Evolutionary conservation across 2,888 invertebrate genomes (phyloP).

Genomic region (Cheilosia impressa): DNA sequence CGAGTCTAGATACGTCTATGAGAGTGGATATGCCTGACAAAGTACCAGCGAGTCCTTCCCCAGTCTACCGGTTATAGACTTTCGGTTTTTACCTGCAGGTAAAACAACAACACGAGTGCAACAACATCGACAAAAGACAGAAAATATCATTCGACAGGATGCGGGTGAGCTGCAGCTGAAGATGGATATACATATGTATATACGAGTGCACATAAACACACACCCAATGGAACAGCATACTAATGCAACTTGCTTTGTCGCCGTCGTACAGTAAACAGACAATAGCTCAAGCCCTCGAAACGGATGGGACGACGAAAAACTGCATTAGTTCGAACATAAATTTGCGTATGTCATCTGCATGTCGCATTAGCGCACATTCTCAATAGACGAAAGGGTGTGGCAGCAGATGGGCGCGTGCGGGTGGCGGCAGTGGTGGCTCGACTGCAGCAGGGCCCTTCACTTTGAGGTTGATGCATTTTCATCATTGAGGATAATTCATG

Average conservation of each 20-base stretch:
- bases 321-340: conserved; percentile 75
- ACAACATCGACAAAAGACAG: conserved; percentile 25
- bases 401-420: conserved; percentile 10
- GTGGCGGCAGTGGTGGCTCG: conserved; percentile 20
- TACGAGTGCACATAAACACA: conserved; percentile 15
- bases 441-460: conserved; percentile 15
- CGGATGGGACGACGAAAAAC: conserved; percentile 67
- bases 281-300: conserved; percentile 63
- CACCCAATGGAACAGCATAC: conserved; percentile 4
- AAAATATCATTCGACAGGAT: conserved; percentile 38
- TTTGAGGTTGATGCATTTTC: conserved; percentile 63
- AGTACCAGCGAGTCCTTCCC: conserved; percentile 24
- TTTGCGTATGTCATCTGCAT: conserved; percentile 75
- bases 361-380: conserved; percentile 70
- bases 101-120: conserved; percentile 18
- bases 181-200: conserved; percentile 11
- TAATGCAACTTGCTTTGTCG: background rate
- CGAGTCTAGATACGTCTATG: background rate
- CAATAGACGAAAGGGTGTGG: conserved; percentile 35
- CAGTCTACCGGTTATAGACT: conserved; percentile 32
- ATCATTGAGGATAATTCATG: conserved; percentile 68
- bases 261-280: conserved; percentile 43
- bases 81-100: conserved; percentile 29
- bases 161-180: conserved; percentile 30
- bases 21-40: conserved; percentile 28